Conservation (phyloP, 2,797 vertebrate genomes). For the Chrosomus eos region DNA sequence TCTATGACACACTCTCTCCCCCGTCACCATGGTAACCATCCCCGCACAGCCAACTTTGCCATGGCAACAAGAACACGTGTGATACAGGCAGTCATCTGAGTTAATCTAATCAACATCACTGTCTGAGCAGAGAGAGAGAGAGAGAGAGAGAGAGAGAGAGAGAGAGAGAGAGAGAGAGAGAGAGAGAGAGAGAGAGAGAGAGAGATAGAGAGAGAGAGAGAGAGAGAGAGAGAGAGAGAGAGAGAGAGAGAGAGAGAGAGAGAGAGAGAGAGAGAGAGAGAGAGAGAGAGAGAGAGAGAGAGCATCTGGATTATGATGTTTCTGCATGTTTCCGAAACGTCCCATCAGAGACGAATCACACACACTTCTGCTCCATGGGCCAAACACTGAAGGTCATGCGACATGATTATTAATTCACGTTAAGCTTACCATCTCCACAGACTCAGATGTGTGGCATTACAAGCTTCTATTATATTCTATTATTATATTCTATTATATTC, state of each 20-base stretch:
- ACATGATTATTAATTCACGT: neutral
- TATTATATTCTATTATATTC: too few relatives aligned
- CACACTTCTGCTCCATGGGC: neutral
- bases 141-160: neutral
- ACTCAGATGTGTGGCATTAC: neutral
- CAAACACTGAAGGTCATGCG: neutral
- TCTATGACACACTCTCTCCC: conserved; percentile 44
- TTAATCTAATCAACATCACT: conserved; percentile 49
- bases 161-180: neutral
- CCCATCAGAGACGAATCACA: neutral
- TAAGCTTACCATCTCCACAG: neutral
- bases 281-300: neutral
- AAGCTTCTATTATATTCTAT: neutral
- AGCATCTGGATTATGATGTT: conserved; percentile 17
- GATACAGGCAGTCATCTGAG: conserved; percentile 45
- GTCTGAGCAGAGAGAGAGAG: conserved; percentile 17
- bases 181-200: conserved; percentile 1
- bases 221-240: neutral
- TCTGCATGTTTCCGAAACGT: neutral
- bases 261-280: neutral
- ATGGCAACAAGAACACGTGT: conserved; percentile 45
- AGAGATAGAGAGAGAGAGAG: neutral
- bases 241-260: neutral
- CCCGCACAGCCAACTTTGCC: conserved; percentile 41
- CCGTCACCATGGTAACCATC: conserved; percentile 49